Evolutionary conservation across 2,888 invertebrate species (phyloP).

Genomic region (Thelaira solivaga): DNA sequence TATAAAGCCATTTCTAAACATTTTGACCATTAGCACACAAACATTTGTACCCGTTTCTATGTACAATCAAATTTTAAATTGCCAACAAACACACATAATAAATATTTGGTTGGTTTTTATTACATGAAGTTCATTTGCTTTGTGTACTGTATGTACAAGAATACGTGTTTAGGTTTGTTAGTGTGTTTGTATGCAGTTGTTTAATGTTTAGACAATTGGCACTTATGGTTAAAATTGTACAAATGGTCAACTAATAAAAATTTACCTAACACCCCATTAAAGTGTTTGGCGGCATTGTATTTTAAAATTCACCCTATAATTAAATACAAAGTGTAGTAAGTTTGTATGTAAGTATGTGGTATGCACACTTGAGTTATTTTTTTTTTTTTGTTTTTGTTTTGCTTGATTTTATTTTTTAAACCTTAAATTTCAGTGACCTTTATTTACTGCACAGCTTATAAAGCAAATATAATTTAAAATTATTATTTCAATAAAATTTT

Average conservation of each 20-base stretch:
- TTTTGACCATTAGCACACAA: slow-evolving; percentile 48
- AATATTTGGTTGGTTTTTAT: slow-evolving; percentile 15
- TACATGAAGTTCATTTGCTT: slow-evolving; percentile 16
- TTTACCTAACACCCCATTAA: slow-evolving; percentile 38
- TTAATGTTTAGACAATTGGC: slow-evolving; percentile 50
- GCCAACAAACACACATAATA: slow-evolving; percentile 10
- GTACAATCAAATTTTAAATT: slow-evolving; percentile 3
- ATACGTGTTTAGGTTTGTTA: not conserved
- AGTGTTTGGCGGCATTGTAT: not conserved
- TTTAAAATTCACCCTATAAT: not conserved
- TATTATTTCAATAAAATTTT: slow-evolving; percentile 31
- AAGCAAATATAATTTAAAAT: slow-evolving; percentile 37
- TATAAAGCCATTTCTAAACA: slow-evolving; percentile 36
- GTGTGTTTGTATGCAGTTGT: slow-evolving; percentile 13
- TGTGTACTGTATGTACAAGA: not conserved
- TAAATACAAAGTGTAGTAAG: not conserved
- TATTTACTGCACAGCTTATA: too few relatives aligned
- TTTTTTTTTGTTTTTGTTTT: too few relatives aligned
- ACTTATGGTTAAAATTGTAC: slow-evolving; percentile 45
- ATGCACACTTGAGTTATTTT: too few relatives aligned
- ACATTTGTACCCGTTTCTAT: slow-evolving; percentile 9
- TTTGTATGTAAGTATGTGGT: not conserved
- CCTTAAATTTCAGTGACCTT: too few relatives aligned
- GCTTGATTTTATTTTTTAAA: too few relatives aligned
- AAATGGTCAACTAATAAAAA: slow-evolving; percentile 53